Conservation (phyloP, 2,888 invertebrate species). For the Ommatoiulus sabulosus region DNA sequence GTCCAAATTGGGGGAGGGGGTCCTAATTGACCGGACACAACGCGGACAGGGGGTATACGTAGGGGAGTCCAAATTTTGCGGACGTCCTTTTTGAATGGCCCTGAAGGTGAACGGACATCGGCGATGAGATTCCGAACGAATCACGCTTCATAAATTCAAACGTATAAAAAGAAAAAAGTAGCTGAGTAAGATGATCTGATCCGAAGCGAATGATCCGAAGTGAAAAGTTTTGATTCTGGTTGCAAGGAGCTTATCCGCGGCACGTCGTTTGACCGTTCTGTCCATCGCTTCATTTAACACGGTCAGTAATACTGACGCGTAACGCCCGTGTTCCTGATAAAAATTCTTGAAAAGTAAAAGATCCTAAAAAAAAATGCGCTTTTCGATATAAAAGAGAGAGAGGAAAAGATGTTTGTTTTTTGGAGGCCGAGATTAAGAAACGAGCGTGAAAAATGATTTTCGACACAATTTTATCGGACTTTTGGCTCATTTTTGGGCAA, state of each 20-base stretch:
- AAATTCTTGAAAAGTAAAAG: background rate
- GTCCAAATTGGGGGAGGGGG: too few species aligned
- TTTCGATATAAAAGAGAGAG: background rate
- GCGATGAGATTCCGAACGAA: background rate
- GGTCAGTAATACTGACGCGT: slow-evolving; percentile 16
- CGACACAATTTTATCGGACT: background rate
- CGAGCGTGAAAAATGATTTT: background rate
- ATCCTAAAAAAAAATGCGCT: background rate
- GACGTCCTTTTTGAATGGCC: too few species aligned
- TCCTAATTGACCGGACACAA: too few species aligned
- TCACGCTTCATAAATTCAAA: slow-evolving; percentile 22
- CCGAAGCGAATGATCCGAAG: background rate
- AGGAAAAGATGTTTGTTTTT: background rate
- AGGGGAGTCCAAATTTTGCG: too few species aligned
- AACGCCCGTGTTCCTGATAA: slow-evolving; percentile 4
- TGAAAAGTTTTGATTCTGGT: background rate
- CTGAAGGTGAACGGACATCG: background rate
- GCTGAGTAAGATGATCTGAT: too few species aligned
- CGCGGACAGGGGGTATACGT: too few species aligned
- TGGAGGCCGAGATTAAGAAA: background rate
- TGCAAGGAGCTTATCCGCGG: background rate
- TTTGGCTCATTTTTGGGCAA: background rate
- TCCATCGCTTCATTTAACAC: background rate
- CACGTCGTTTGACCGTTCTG: slow-evolving; percentile 12
- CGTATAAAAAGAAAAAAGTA: background rate